Percentiles rank a stretch among this genome's conserved stretches.
Conservation (phyloP, 2,888 invertebrate genomes). For the Coecobrya sp. region DNA sequence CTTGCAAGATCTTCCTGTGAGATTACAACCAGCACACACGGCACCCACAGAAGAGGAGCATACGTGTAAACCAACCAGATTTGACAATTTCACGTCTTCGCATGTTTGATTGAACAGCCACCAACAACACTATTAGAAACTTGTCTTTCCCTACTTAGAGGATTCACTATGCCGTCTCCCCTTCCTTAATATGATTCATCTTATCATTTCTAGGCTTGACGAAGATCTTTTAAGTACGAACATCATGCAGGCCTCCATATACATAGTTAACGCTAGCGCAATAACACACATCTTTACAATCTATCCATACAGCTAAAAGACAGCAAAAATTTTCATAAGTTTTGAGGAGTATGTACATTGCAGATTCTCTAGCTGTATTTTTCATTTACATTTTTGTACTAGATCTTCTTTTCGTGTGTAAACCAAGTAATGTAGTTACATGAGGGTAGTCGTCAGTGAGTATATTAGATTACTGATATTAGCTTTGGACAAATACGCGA, state of each 20-base stretch:
- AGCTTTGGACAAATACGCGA: neutral
- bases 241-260: too few species aligned
- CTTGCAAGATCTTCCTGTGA: neutral
- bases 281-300: too few species aligned
- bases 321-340: neutral
- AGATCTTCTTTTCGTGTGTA: too few species aligned
- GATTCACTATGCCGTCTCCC: neutral
- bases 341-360: neutral
- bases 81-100: constrained; percentile 31
- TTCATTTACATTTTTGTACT: neutral
- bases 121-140: neutral
- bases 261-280: too few species aligned
- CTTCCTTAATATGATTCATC: too few species aligned
- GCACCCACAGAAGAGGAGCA: neutral
- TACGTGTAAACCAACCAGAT: neutral
- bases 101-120: neutral
- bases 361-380: neutral
- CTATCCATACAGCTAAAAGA: neutral
- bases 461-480: too few species aligned
- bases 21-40: neutral
- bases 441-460: neutral
- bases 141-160: neutral
- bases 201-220: too few species aligned
- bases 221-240: too few species aligned
- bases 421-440: neutral